Evolutionary conservation across 2,113 vertebrate species (phyloP), one percentile per base, ranked within the genome.

Genomic region (Gila orcuttii): DNA sequence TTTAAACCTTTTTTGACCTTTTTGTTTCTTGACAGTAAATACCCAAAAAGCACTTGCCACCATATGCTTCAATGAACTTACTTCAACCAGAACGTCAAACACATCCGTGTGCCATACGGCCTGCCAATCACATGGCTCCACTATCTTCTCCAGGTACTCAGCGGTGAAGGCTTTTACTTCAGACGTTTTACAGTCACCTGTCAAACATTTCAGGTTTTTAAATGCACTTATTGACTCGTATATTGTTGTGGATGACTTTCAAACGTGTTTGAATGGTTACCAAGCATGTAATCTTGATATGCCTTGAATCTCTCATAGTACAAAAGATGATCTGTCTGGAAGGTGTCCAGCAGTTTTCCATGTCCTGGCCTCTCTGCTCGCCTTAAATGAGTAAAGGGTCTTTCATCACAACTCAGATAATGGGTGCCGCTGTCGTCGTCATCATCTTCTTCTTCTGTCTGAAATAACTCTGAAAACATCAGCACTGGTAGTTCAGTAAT

Each of bases 231-330:
- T 15, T 68, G 17, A n/a, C 5, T 60, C 52, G 31, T 10, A 13
- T 47, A 57, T 17, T 50, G 52, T 45, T 83, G 19, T 36, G 31
- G 2, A 57, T 36, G 50, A 13, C 50, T 59, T 19, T 52, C 25
- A 45, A 17, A 82, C 13, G 21, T 11, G 62, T 57, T 6, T 31
- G 50, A 47, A 39, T 2, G 3, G 93, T 94, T 90, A 99, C 97
- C 97, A 4, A 99, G 94, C 87, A 99, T 96, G 86, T 97, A 99
- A 92, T 99, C 98, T 89, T 99, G 97, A 86, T 98, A 99, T 0
- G 95, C 95, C 73, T 96, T 96, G 91, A 99, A 99, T 62, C 97
- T 90, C 87, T 99, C 98, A 0, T 98, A 99, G 90, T 97, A 97
- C 52, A 99, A 89, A 73, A 99, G 95, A n/a, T 95, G 92, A 88